Percentiles rank a stretch among this genome's conserved stretches.
These are phyloP conservation scores for Gymnogyps californianus DNA, from an alignment of 2,113 vertebrate species.

Conservation along the genomic window DNA sequence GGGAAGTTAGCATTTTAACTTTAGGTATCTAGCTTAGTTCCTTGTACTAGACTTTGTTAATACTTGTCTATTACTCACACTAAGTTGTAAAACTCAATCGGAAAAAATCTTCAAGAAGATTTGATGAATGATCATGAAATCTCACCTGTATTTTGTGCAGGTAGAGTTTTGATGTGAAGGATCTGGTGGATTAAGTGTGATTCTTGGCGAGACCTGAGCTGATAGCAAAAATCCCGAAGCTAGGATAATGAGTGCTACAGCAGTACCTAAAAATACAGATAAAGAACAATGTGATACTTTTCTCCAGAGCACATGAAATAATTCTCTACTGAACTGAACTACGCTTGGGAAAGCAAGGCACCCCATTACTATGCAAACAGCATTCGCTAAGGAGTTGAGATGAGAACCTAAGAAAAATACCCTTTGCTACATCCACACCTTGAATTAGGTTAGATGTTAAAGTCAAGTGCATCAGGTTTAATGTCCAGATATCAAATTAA, in stretches of 20 bases:
- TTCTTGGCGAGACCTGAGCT: conserved; percentile 87
- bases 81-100: neutral
- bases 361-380: neutral
- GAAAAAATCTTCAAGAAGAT: neutral
- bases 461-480: neutral
- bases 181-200: conserved; percentile 83
- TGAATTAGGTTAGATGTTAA: neutral
- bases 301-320: neutral
- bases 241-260: conserved; percentile 86
- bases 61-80: neutral
- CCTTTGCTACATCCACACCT: neutral
- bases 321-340: neutral
- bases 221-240: conserved; percentile 91
- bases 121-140: neutral
- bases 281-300: conserved; percentile 25
- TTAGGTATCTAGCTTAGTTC: neutral
- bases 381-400: neutral
- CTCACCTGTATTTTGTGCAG: conserved; percentile 91
- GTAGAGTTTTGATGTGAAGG: conserved; percentile 83
- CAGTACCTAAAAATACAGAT: conserved; percentile 80
- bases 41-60: neutral
- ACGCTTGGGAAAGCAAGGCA: neutral
- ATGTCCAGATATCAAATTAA: neutral
- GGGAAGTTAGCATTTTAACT: neutral
- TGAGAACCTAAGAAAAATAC: neutral